These are phyloP conservation scores for Pseudorhombus dupliciocellatus DNA, from an alignment of 2,113 vertebrate genomes.

Conservation along the genomic window DNA sequence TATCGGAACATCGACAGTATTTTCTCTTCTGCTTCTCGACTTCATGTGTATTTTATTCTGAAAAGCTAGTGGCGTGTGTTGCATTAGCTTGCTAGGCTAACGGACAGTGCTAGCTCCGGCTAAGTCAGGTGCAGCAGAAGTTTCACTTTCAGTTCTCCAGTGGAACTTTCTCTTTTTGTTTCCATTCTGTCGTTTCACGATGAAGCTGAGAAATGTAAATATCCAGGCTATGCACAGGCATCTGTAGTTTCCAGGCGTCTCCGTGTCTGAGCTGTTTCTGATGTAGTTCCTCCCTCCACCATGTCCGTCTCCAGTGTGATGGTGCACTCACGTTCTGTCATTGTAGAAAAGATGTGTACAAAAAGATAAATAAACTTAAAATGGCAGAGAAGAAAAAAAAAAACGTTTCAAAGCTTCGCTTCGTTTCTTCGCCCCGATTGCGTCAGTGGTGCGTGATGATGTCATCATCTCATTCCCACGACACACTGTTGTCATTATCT, in stretches of 20 bases:
- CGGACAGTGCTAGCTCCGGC: too few relatives aligned
- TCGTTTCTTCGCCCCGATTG: background rate
- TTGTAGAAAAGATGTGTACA: constrained; percentile 8
- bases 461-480: background rate
- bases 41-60: too few relatives aligned
- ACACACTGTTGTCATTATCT: background rate
- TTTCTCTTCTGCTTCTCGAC: too few relatives aligned
- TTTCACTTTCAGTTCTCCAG: too few relatives aligned
- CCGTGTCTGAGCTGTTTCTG: constrained; percentile 8
- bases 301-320: constrained; percentile 16
- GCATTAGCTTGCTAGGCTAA: too few relatives aligned
- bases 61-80: too few relatives aligned
- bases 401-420: constrained; percentile 2
- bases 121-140: too few relatives aligned
- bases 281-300: too few relatives aligned
- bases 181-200: background rate
- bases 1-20: too few relatives aligned
- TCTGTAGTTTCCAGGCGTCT: constrained; percentile 19
- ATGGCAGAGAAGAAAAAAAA: background rate
- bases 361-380: background rate
- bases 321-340: constrained; percentile 5
- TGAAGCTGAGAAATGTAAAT: constrained; percentile 34
- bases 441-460: constrained; percentile 1
- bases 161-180: background rate
- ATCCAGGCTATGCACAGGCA: constrained; percentile 66